Base-by-base conservation (phyloP, 2,888 invertebrate genomes). In the Busseola fusca region DNA sequence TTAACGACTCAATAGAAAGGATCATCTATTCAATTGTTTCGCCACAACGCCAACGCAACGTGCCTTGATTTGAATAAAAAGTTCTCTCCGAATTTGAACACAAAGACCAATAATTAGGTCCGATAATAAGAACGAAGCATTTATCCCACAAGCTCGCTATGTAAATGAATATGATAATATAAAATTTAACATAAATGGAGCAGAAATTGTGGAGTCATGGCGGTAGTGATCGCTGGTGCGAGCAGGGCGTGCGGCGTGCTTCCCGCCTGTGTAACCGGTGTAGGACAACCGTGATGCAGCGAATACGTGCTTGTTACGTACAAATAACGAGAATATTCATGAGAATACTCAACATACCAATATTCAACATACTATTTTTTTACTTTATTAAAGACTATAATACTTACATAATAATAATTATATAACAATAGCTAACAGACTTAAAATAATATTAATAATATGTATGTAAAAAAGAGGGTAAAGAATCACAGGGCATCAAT, bases 81-180 rank as follows among this genome's bases (percentile, higher is more conserved):
- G 10, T 86, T 84, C 88, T 87, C 82, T 86, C 88, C 86, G 83
- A 91, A 93, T 93, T 92, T 92, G 89, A 93, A 93, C 93, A 94
- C 94, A 95, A 95, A 94, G 94, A 91, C 89, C 89, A 93, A 94
- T 94, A 95, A 95, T 94, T 95, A 94, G 93, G 91, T 91, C 87
- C 91, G 88, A 93, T 95, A 93, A 92, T 93, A 92, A 92, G 90
- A 89, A 90, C 87, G 89, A 86, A 88, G 84, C 89, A 87, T 90
- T 91, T 92, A 93, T 91, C 89, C 90, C 88, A 89, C 91, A 88
- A 88, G 91, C 87, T 87, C 86, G 88, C 91, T 94, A 95, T 95
- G 94, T 93, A 93, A 94, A 94, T 94, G 90, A 90, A 90, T 94
- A 94, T 95, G 94, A 92, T 94, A 95, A 94, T 94, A 87, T 91